Percentiles rank a stretch among this genome's conserved stretches.
Evolutionary conservation across 2,113 vertebrate species (phyloP).

Genomic region (Nibea coibor): DNA sequence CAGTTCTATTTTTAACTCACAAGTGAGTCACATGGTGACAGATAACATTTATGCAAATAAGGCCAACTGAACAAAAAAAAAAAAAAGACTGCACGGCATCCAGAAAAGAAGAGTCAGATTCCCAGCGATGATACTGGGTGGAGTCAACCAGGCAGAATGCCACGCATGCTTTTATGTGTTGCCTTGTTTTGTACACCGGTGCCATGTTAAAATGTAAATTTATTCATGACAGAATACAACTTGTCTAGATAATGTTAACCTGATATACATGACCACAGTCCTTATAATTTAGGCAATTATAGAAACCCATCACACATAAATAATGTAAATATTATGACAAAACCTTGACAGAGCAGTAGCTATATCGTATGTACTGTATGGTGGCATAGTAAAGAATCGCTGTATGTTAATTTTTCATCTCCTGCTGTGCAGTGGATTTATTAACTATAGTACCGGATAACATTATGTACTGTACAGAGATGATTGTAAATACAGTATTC

Average conservation of each 20-base stretch:
- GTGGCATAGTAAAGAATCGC: neutral
- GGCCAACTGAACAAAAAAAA: conserved; percentile 22
- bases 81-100: conserved; percentile 21
- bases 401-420: neutral
- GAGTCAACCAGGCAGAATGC: conserved; percentile 36
- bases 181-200: neutral
- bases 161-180: conserved; percentile 1
- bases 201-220: conserved; percentile 9
- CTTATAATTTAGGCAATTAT: neutral
- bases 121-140: conserved; percentile 9
- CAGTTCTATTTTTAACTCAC: conserved; percentile 70
- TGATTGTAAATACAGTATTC: conserved; percentile 14
- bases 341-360: neutral
- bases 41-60: conserved; percentile 54
- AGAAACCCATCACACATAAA: neutral
- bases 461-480: neutral
- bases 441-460: too few relatives aligned
- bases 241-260: neutral
- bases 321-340: neutral
- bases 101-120: conserved; percentile 41
- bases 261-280: neutral
- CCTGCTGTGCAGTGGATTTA: neutral
- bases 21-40: conserved; percentile 44
- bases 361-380: neutral
- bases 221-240: neutral